A percentile compares a stretch with the other conserved stretches of the same genome.
Conservation (phyloP, 1,140 invertebrate genomes). For the Bacillus rossius region DNA sequence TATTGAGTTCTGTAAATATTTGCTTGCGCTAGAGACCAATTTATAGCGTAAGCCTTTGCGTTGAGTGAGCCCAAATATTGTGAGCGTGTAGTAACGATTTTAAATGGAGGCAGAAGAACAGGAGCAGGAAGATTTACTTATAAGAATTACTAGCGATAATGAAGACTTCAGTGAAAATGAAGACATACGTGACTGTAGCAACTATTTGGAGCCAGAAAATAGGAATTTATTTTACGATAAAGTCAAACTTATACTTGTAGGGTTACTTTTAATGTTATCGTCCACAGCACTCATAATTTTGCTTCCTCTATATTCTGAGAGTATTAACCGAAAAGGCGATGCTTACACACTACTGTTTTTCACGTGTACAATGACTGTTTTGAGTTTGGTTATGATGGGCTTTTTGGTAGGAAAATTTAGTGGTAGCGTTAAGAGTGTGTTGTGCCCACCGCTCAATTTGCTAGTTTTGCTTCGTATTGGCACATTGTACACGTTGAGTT, state of each 20-base stretch:
- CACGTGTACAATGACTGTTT: not conserved
- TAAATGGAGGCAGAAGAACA: conserved; percentile 4
- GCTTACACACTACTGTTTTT: conserved; percentile 14
- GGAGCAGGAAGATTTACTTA: conserved; percentile 11
- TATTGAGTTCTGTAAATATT: too few species aligned
- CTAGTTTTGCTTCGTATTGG: conserved; percentile 20
- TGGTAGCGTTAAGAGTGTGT: conserved; percentile 5
- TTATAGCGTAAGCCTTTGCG: too few species aligned
- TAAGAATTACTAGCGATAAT: conserved; percentile 7
- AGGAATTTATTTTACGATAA: conserved; percentile 7
- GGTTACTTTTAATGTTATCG: conserved; percentile 6
- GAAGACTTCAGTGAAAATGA: conserved; percentile 13
- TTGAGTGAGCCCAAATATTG: too few species aligned
- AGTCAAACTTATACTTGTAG: conserved; percentile 8
- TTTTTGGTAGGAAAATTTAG: conserved; percentile 7
- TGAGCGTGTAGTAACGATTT: too few species aligned
- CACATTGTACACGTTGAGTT: conserved; percentile 20
- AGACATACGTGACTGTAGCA: conserved; percentile 1
- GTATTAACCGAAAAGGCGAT: conserved; percentile 15
- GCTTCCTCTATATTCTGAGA: conserved; percentile 14
- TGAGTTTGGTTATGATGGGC: conserved; percentile 1
- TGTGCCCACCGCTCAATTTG: conserved; percentile 17
- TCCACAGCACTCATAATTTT: conserved; percentile 12
- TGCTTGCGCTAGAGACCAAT: too few species aligned
- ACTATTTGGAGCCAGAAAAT: not conserved